Conservation (phyloP, 23 tunicate genomes). For the Styela clava region DNA sequence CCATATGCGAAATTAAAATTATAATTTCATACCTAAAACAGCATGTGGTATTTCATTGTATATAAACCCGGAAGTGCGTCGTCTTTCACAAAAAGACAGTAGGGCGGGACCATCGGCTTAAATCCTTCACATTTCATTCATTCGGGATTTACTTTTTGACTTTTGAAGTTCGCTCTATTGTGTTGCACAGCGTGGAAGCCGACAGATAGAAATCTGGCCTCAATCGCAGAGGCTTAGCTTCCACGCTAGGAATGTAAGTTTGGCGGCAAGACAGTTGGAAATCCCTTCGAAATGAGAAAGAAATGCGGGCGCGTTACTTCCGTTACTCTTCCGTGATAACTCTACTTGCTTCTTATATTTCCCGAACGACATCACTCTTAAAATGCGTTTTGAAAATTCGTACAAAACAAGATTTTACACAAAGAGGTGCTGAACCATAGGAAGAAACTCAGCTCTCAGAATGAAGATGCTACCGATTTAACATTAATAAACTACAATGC, state of each 20-base stretch:
- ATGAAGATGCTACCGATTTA: no score
- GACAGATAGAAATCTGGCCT: background rate
- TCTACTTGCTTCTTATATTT: no score
- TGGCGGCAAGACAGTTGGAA: background rate
- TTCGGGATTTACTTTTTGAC: background rate
- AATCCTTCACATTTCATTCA: background rate
- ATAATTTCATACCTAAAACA: no score
- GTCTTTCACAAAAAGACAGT: background rate
- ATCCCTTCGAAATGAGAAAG: background rate
- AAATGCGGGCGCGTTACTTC: background rate
- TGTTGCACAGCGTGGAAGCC: background rate
- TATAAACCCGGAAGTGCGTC: no score
- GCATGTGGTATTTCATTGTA: no score
- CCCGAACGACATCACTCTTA: no score
- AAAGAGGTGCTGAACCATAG: no score
- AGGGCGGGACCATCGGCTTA: background rate
- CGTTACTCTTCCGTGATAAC: background rate
- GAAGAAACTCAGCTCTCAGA: no score
- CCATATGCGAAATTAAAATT: no score
- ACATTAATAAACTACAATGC: no score
- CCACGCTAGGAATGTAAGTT: background rate
- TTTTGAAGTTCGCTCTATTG: background rate
- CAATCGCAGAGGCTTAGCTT: background rate
- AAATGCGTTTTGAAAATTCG: no score
- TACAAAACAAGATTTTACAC: no score